These are phyloP conservation scores for Lasius fuliginosus DNA, from an alignment of 2,888 invertebrate species.

Conservation along the genomic window DNA sequence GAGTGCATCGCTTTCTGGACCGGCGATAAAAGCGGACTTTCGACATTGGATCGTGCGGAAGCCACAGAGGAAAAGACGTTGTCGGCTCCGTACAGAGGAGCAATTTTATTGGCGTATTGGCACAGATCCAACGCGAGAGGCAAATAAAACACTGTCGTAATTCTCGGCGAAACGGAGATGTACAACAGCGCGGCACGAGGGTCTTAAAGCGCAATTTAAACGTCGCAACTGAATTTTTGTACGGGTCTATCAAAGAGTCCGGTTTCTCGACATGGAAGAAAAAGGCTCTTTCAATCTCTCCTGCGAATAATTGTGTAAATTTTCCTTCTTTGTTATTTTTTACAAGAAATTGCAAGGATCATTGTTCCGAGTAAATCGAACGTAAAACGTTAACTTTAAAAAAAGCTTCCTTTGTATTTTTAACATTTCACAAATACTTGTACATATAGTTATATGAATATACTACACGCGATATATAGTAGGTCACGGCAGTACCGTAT, in stretches of 20 bases:
- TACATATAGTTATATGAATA: not conserved
- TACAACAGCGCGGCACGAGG: conserved; percentile 54
- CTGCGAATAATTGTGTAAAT: conserved; percentile 15
- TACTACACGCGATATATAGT: not conserved
- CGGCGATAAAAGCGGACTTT: conserved; percentile 66
- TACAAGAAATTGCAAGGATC: not conserved
- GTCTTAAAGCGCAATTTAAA: conserved; percentile 78
- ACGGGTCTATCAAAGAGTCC: conserved; percentile 37
- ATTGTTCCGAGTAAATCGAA: conserved; percentile 4
- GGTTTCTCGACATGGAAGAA: not conserved
- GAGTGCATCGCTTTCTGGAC: conserved; percentile 61
- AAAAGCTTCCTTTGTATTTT: not conserved
- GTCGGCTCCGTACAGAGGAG: conserved; percentile 76
- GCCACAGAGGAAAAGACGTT: conserved; percentile 71
- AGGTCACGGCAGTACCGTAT: conserved; percentile 33
- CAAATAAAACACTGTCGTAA: conserved; percentile 73
- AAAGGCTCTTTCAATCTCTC: conserved; percentile 26
- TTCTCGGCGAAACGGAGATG: conserved; percentile 53
- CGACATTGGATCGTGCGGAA: conserved; percentile 67
- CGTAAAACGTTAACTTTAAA: not conserved
- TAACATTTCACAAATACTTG: not conserved
- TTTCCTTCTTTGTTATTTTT: conserved; percentile 15
- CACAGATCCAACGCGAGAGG: conserved; percentile 73
- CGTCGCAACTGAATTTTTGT: conserved; percentile 76
- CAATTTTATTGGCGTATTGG: conserved; percentile 81